Evolutionary conservation across 2,888 invertebrate genomes (phyloP).

Genomic region (Gortyna flavago): DNA sequence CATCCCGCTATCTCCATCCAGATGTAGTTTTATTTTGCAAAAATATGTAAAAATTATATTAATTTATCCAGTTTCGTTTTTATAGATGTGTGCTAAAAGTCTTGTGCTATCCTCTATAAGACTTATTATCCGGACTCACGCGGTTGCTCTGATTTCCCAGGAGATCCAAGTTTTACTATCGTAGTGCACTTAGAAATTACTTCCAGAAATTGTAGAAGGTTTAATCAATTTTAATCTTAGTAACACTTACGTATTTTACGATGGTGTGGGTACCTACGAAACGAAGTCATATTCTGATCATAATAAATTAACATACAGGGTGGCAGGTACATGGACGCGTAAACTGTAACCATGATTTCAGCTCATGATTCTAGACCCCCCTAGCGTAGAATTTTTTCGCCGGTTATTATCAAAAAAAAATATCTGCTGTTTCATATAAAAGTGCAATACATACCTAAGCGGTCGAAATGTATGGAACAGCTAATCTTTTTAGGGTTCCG

Average conservation of each 20-base stretch:
- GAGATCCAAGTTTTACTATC: constrained; percentile 48
- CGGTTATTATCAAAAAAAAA: background rate
- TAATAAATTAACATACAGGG: no score
- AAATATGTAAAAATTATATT: background rate
- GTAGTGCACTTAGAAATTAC: constrained; percentile 54
- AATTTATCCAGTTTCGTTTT: background rate
- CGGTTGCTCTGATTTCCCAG: constrained; percentile 53
- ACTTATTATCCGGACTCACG: constrained; percentile 26
- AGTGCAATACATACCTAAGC: background rate
- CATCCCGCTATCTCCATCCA: no score
- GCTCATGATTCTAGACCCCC: background rate
- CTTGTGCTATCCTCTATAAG: constrained; percentile 13
- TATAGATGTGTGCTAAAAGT: constrained; percentile 11
- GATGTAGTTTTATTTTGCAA: background rate
- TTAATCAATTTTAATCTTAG: constrained; percentile 32
- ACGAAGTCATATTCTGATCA: background rate
- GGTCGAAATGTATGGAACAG: no score
- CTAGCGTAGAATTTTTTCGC: background rate
- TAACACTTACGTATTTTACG: constrained; percentile 4
- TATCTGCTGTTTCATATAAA: background rate
- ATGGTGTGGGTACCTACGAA: background rate
- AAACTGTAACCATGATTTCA: background rate
- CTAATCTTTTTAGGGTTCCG: no score
- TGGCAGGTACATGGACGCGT: no score
- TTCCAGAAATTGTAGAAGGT: constrained; percentile 31